These are phyloP conservation scores for Odocoileus virginianus DNA, from an alignment of 2,113 vertebrate species.

Conservation along the genomic window DNA sequence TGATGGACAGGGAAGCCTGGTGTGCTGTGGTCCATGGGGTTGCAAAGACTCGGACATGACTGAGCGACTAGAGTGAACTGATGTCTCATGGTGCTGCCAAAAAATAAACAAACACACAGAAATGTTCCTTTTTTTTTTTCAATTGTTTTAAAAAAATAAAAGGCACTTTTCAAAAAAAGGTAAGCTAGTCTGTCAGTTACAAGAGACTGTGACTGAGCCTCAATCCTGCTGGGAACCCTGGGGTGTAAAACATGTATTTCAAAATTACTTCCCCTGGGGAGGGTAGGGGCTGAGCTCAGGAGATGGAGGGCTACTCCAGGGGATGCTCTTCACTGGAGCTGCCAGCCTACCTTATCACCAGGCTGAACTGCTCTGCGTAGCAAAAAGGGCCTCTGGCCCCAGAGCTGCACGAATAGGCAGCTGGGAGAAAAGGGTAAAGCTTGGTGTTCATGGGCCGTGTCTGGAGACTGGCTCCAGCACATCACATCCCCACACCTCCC, in stretches of 20 bases:
- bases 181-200: not conserved
- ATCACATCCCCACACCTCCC: not conserved
- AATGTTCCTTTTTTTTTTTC: not conserved
- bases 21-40: not conserved
- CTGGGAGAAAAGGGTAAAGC: not conserved
- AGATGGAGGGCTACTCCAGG: not conserved
- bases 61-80: not conserved
- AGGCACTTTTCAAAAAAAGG: not conserved
- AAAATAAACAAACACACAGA: not conserved
- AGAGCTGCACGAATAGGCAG: not conserved
- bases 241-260: not conserved
- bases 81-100: not conserved
- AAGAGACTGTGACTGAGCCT: not conserved
- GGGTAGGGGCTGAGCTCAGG: not conserved
- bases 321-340: not conserved
- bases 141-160: not conserved
- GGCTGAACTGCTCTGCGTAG: not conserved
- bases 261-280: not conserved
- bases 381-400: not conserved
- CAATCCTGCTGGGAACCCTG: not conserved
- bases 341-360: not conserved
- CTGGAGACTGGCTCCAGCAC: not conserved
- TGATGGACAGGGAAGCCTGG: not conserved
- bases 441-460: fast-evolving
- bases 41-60: not conserved